A percentile compares a stretch with the other conserved stretches of the same genome.
Conservation (phyloP, 2,113 vertebrate genomes). For the Alethe diademata region DNA sequence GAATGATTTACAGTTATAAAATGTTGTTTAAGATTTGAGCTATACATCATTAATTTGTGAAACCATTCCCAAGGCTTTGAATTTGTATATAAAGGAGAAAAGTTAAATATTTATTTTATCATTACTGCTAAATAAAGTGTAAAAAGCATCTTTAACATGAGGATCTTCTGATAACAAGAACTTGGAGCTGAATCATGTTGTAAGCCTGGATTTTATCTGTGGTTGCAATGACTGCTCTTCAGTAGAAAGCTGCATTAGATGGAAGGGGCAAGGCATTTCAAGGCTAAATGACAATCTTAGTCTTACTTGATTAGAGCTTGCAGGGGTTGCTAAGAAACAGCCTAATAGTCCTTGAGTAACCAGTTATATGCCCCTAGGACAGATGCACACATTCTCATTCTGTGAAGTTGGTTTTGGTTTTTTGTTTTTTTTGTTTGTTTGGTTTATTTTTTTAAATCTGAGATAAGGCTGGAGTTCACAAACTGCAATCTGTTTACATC, state of each 20-base stretch:
- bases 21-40: background rate
- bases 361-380: constrained; percentile 77
- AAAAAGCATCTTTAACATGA: background rate
- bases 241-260: constrained; percentile 25
- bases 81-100: background rate
- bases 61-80: background rate
- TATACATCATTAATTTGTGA: background rate
- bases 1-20: background rate
- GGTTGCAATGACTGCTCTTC: background rate
- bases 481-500: constrained; percentile 28
- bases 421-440: background rate
- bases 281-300: constrained; percentile 73
- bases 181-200: background rate
- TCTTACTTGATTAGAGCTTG: constrained; percentile 81
- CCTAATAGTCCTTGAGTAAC: constrained; percentile 83
- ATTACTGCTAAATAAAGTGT: background rate
- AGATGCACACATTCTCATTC: constrained; percentile 58
- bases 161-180: background rate
- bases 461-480: constrained; percentile 11
- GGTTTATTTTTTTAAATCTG: background rate
- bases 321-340: constrained; percentile 86
- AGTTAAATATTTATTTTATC: background rate
- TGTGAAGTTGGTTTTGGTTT: background rate
- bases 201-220: background rate
- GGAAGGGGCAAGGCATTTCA: constrained; percentile 47